A percentile compares a stretch with the other conserved stretches of the same genome.
These are phyloP conservation scores for Brenthis daphne DNA, from an alignment of 2,888 invertebrate species.

Conservation along the genomic window DNA sequence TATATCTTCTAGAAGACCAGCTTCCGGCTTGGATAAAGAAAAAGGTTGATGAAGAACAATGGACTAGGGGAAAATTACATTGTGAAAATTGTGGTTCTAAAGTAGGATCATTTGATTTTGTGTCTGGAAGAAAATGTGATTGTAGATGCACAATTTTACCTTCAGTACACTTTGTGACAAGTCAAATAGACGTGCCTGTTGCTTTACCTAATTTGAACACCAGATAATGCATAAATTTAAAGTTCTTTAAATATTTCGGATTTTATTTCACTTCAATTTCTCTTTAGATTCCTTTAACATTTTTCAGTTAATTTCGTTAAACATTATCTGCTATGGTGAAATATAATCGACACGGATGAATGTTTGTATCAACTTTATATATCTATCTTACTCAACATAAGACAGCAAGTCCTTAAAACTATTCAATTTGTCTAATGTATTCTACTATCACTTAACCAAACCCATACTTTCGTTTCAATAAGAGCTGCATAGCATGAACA, in stretches of 20 bases:
- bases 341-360: too few relatives aligned
- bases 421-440: too few relatives aligned
- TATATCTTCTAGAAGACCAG: slow-evolving; percentile 81
- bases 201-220: slow-evolving; percentile 34
- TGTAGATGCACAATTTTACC: slow-evolving; percentile 81
- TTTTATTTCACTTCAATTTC: neutral
- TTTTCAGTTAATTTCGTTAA: neutral
- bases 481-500: too few relatives aligned
- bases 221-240: neutral
- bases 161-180: slow-evolving; percentile 83
- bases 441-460: too few relatives aligned
- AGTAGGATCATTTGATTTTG: slow-evolving; percentile 86
- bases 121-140: slow-evolving; percentile 84
- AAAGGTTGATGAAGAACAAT: slow-evolving; percentile 79
- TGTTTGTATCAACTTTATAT: too few relatives aligned
- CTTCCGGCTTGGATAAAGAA: slow-evolving; percentile 81
- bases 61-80: slow-evolving; percentile 86
- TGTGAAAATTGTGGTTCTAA: slow-evolving; percentile 83
- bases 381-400: too few relatives aligned
- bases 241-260: neutral
- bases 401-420: too few relatives aligned
- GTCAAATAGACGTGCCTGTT: slow-evolving; percentile 83
- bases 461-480: too few relatives aligned
- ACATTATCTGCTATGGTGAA: too few relatives aligned
- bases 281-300: neutral